These are phyloP conservation scores for Drosophila macrospina DNA, from an alignment of 2,888 invertebrate genomes.

Conservation along the genomic window DNA sequence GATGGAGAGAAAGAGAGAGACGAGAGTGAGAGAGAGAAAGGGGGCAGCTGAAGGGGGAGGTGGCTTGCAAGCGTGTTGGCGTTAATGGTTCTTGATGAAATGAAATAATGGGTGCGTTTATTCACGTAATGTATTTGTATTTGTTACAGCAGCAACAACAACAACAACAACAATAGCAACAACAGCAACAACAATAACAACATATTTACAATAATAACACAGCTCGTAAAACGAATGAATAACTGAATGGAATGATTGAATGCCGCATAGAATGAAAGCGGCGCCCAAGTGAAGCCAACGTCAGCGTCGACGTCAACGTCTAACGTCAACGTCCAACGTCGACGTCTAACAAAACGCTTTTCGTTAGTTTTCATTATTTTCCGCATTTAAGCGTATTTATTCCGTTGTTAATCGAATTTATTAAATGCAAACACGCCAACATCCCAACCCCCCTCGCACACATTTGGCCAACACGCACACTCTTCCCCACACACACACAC, in stretches of 20 bases:
- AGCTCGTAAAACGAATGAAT: constrained; percentile 80
- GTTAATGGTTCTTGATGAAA: constrained; percentile 83
- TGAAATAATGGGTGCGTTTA: constrained; percentile 84
- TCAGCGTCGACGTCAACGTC: constrained; percentile 29
- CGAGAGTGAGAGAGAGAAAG: background rate
- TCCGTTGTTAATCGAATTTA: constrained; percentile 83
- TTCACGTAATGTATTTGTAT: constrained; percentile 82
- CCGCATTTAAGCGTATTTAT: constrained; percentile 83
- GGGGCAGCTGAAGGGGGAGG: constrained; percentile 7
- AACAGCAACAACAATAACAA: constrained; percentile 22
- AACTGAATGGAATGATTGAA: constrained; percentile 79
- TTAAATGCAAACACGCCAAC: constrained; percentile 84
- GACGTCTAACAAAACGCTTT: constrained; percentile 77
- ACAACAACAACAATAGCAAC: constrained; percentile 24
- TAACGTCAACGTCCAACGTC: constrained; percentile 14
- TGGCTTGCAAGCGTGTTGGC: constrained; percentile 77
- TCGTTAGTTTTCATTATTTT: constrained; percentile 82
- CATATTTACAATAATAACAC: constrained; percentile 81
- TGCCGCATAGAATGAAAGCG: constrained; percentile 78
- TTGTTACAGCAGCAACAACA: constrained; percentile 72
- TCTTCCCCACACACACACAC: constrained; percentile 26
- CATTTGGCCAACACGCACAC: constrained; percentile 61
- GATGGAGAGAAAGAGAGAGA: constrained; percentile 10
- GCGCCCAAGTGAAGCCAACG: constrained; percentile 58
- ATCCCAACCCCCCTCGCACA: constrained; percentile 36